Conservation (phyloP, 92 coral and sea anemone genomes). For the Umimayanthus chanpuru region DNA sequence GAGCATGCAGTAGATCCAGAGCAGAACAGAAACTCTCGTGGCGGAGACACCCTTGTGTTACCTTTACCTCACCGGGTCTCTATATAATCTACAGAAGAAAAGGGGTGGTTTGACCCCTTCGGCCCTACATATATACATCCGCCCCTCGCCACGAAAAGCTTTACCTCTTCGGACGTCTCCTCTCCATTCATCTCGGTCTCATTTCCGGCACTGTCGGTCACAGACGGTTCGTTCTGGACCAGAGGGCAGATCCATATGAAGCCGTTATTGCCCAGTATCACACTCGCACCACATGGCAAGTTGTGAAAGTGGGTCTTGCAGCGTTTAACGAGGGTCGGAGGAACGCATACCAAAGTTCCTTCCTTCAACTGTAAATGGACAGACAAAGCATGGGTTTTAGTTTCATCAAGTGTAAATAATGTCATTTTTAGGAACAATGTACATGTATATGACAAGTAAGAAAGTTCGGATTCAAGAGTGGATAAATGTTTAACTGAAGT, state of each 20-base stretch:
- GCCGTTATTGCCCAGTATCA: conserved; percentile 97
- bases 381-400: too few relatives aligned
- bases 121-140: background rate
- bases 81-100: background rate
- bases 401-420: too few relatives aligned
- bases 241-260: conserved; percentile 91
- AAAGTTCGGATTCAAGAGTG: too few relatives aligned
- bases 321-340: conserved; percentile 91
- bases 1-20: too few relatives aligned
- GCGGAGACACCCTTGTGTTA: too few relatives aligned
- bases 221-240: conserved; percentile 58
- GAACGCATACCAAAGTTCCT: conserved; percentile 86
- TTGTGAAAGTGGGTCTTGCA: conserved; percentile 98
- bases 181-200: conserved; percentile 11
- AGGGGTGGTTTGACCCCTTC: background rate
- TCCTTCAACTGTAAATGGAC: conserved; percentile 72
- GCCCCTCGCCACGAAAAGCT: background rate
- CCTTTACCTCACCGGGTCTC: background rate
- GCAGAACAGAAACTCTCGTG: too few relatives aligned
- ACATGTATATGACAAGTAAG: too few relatives aligned
- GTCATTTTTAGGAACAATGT: too few relatives aligned
- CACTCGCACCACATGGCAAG: conserved; percentile 95
- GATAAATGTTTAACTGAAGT: too few relatives aligned
- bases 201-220: conserved; percentile 54
- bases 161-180: conserved; percentile 43